A percentile compares a stretch with the other conserved stretches of the same genome.
phyloP scores from a whole-genome alignment of 2,888 invertebrate genomes.

The Thalpophila matura region DNA sequence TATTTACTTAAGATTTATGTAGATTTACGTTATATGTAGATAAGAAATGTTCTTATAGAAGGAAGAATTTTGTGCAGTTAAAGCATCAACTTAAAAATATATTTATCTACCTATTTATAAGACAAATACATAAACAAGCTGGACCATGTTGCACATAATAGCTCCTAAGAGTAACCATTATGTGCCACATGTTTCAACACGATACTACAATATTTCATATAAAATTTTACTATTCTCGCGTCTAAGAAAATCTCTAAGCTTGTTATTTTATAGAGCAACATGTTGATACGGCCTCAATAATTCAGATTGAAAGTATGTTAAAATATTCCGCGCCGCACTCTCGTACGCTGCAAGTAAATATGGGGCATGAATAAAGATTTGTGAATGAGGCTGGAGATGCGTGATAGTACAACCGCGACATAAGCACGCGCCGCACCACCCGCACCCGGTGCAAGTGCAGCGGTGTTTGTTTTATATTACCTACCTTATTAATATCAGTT shows the following conservation, averaged over 20 bases:
- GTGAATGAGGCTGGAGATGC: constrained; percentile 79
- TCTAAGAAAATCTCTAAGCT: constrained; percentile 32
- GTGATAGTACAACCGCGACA: constrained; percentile 83
- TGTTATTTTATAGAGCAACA: constrained; percentile 42
- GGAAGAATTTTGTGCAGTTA: too few species aligned
- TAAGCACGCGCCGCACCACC: constrained; percentile 79
- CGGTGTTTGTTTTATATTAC: constrained; percentile 53
- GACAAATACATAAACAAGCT: too few species aligned
- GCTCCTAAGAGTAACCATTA: too few species aligned
- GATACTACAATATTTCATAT: constrained; percentile 1
- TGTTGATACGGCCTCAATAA: constrained; percentile 51
- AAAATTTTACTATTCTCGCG: background rate
- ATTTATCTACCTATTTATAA: too few species aligned
- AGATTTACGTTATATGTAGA: too few species aligned
- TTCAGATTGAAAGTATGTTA: constrained; percentile 69
- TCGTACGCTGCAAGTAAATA: constrained; percentile 65
- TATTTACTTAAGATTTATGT: too few species aligned
- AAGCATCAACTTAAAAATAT: too few species aligned
- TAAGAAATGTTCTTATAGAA: too few species aligned
- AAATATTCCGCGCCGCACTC: constrained; percentile 67
- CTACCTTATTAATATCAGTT: constrained; percentile 27
- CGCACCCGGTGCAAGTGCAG: constrained; percentile 69
- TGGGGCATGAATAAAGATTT: constrained; percentile 78
- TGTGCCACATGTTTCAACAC: too few species aligned
- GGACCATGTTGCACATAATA: too few species aligned